Conservation (phyloP, 2,797 vertebrate species). For the Centroberyx gerrardi region DNA sequence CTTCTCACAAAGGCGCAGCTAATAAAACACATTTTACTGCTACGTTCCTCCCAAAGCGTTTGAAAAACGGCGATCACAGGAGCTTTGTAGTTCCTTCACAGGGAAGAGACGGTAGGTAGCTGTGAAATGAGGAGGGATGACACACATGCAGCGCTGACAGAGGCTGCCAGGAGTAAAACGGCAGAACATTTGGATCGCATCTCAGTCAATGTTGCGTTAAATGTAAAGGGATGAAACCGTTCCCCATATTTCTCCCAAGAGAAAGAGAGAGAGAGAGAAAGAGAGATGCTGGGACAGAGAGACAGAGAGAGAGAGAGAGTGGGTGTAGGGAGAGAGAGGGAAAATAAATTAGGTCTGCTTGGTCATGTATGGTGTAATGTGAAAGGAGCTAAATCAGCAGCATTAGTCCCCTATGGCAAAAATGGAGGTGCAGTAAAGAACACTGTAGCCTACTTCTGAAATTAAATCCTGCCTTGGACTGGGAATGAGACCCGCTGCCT, state of each 20-base stretch:
- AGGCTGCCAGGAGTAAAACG: constrained; percentile 38
- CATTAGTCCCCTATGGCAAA: constrained; percentile 58
- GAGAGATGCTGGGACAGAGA: constrained; percentile 3
- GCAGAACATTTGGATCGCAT: constrained; percentile 47
- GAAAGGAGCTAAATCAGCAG: constrained; percentile 78
- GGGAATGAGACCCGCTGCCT: constrained; percentile 15
- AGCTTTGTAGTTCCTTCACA: constrained; percentile 31
- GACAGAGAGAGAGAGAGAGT: constrained; percentile 2
- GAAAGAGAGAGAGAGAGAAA: constrained; percentile 4
- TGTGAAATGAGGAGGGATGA: background rate
- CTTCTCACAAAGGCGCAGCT: constrained; percentile 37
- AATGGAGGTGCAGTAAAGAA: constrained; percentile 53
- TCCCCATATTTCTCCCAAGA: background rate
- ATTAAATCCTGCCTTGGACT: constrained; percentile 27
- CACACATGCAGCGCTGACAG: constrained; percentile 37
- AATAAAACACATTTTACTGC: constrained; percentile 61
- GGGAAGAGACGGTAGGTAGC: background rate
- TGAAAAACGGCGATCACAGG: constrained; percentile 45
- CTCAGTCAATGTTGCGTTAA: constrained; percentile 50
- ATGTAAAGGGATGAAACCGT: constrained; percentile 54
- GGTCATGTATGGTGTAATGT: constrained; percentile 76
- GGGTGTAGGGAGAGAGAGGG: constrained; percentile 1
- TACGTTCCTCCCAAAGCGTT: constrained; percentile 31
- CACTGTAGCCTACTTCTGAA: constrained; percentile 59
- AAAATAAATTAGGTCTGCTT: constrained; percentile 73